A percentile compares a stretch with the other conserved stretches of the same genome.
These are phyloP conservation scores for Sciurus vulgaris DNA, from an alignment of 2,797 vertebrate genomes.

Conservation along the genomic window DNA sequence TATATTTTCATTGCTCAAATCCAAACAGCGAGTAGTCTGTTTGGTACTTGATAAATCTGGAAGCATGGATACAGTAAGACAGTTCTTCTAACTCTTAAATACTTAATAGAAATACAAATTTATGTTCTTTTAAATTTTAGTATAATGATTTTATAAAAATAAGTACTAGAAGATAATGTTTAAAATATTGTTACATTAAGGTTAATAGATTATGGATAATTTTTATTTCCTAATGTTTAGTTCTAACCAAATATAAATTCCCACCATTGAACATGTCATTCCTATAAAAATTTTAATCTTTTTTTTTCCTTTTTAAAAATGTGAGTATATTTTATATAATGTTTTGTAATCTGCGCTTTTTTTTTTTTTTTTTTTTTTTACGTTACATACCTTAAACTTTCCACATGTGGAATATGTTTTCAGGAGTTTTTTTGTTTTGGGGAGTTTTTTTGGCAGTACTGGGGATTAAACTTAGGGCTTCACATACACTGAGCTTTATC, in stretches of 20 bases:
- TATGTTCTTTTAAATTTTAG: conserved; percentile 45
- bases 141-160: conserved; percentile 14
- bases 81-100: not conserved
- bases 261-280: not conserved
- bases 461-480: too few relatives aligned
- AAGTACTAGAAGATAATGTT: not conserved
- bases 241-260: conserved; percentile 13
- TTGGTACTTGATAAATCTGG: conserved; percentile 89
- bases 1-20: conserved; percentile 84
- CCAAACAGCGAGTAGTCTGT: conserved; percentile 82
- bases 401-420: not conserved
- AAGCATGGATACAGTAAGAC: conserved; percentile 86
- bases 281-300: not conserved
- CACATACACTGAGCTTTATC: too few relatives aligned
- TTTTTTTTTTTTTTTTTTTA: conserved; percentile 6
- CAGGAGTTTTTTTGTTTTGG: not conserved
- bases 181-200: conserved; percentile 1
- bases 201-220: not conserved
- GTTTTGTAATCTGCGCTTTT: conserved; percentile 10
- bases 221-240: conserved; percentile 32
- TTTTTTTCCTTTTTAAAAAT: conserved; percentile 44
- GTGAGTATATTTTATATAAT: not conserved
- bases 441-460: too few relatives aligned
- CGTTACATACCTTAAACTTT: not conserved
- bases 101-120: conserved; percentile 34